Evolutionary conservation across 1,140 invertebrate species (phyloP).

Genomic region (Adelges cooleyi): DNA sequence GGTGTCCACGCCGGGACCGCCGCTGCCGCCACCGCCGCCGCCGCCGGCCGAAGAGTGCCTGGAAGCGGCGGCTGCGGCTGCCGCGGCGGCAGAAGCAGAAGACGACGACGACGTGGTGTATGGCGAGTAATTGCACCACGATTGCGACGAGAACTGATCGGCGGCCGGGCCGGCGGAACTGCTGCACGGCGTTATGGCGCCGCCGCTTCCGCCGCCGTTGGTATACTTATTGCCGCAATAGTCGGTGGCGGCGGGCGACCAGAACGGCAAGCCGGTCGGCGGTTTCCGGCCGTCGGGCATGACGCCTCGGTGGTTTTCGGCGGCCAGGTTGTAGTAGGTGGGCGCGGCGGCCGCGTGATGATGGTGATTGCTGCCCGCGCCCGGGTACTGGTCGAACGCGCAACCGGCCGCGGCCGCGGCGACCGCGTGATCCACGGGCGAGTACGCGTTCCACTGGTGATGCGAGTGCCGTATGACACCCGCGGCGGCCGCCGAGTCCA

Average conservation of each 20-base stretch:
- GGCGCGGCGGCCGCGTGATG: conserved; percentile 56
- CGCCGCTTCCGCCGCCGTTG: conserved; percentile 32
- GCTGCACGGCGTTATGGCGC: conserved; percentile 39
- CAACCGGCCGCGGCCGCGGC: conserved; percentile 45
- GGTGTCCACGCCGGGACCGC: conserved; percentile 50
- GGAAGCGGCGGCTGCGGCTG: conserved; percentile 45
- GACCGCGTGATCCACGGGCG: conserved; percentile 48
- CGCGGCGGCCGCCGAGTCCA: conserved; percentile 47
- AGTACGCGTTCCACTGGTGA: conserved; percentile 50
- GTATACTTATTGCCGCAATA: conserved; percentile 33
- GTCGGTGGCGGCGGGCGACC: conserved; percentile 51
- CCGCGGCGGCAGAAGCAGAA: conserved; percentile 43
- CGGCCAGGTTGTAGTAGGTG: conserved; percentile 64
- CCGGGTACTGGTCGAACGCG: conserved; percentile 59
- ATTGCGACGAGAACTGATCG: conserved; percentile 54
- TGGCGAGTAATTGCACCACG: conserved; percentile 59
- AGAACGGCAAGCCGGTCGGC: conserved; percentile 49
- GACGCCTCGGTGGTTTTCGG: conserved; percentile 46
- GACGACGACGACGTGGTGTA: conserved; percentile 46
- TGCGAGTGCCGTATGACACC: conserved; percentile 64
- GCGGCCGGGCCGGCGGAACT: conserved; percentile 45
- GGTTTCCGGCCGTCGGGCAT: conserved; percentile 49
- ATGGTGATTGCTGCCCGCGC: conserved; percentile 54
- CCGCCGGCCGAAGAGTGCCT: conserved; percentile 48
- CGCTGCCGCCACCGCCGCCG: conserved; percentile 48